Evolutionary conservation across 2,797 vertebrate genomes (phyloP).

Genomic region (Capromys pilorides): DNA sequence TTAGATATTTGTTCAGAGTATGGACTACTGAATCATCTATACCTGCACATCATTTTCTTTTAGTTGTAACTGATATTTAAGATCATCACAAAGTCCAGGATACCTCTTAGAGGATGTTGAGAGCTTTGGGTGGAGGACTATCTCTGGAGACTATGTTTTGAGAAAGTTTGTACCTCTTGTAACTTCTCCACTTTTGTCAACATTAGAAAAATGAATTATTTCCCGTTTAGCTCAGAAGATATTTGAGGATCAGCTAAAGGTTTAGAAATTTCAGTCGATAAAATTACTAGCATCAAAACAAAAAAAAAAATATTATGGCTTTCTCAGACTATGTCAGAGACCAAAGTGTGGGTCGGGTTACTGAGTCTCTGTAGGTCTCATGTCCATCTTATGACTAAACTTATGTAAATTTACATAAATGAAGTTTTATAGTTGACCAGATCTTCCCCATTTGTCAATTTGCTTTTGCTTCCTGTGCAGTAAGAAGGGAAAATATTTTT

Average conservation of each 20-base stretch:
- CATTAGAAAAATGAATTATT: neutral
- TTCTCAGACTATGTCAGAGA: neutral
- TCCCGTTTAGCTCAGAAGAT: neutral
- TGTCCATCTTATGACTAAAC: neutral
- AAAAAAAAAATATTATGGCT: neutral
- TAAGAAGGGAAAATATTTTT: slow-evolving; percentile 9
- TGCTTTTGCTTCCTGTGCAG: neutral
- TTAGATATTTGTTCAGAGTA: slow-evolving; percentile 56
- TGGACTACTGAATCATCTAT: neutral
- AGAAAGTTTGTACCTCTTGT: neutral
- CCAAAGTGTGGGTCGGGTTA: neutral
- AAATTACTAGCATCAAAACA: slow-evolving; percentile 34
- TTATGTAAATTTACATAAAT: neutral
- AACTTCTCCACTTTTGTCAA: slow-evolving; percentile 33
- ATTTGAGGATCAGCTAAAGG: neutral
- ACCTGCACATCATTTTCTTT: slow-evolving; percentile 18
- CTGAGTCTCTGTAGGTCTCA: neutral
- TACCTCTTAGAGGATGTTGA: neutral
- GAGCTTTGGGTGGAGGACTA: neutral
- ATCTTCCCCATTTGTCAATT: neutral
- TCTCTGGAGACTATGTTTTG: slow-evolving; percentile 7
- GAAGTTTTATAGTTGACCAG: neutral
- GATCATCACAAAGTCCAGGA: neutral
- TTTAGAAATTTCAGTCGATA: slow-evolving; percentile 30
- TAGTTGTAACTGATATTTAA: slow-evolving; percentile 52